phyloP scores from a whole-genome alignment of 1,140 invertebrate species.

The Zaprionus gabonicus region DNA sequence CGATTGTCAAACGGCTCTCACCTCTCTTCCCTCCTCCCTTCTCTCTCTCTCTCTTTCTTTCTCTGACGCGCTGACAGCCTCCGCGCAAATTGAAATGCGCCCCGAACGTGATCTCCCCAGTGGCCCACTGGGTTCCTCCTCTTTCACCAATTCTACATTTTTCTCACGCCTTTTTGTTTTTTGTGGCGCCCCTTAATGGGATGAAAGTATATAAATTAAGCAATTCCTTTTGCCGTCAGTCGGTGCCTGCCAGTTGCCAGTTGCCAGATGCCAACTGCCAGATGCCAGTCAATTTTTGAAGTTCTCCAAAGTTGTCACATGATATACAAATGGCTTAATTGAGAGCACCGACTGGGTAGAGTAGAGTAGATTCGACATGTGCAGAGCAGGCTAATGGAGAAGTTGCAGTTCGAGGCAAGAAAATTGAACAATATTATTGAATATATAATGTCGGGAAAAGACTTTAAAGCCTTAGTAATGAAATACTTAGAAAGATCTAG shows the following conservation, averaged over 20 bases:
- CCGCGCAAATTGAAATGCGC: slow-evolving; percentile 60
- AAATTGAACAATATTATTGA: neutral
- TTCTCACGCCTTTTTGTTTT: slow-evolving; percentile 3
- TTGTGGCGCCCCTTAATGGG: slow-evolving; percentile 36
- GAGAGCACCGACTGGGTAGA: slow-evolving; percentile 3
- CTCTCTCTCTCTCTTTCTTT: neutral
- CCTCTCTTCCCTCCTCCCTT: neutral
- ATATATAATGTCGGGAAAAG: too few species aligned
- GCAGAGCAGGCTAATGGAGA: too few species aligned
- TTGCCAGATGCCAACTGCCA: slow-evolving; percentile 21
- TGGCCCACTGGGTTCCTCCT: neutral
- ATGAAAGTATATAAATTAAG: slow-evolving; percentile 52
- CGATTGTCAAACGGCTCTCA: slow-evolving; percentile 54
- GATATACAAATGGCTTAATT: slow-evolving; percentile 35
- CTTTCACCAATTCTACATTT: neutral
- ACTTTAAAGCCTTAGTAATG: too few species aligned
- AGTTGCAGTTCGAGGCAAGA: neutral
- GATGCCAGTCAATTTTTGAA: slow-evolving; percentile 39
- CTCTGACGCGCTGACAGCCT: slow-evolving; percentile 19
- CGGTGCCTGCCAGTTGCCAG: slow-evolving; percentile 26
- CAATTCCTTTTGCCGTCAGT: slow-evolving; percentile 14
- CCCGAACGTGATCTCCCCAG: slow-evolving; percentile 43
- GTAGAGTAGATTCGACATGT: neutral
- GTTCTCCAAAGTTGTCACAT: slow-evolving; percentile 31
- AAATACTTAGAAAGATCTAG: too few species aligned